These are phyloP conservation scores for Drosophila diplacantha DNA, from an alignment of 2,888 invertebrate genomes.

Conservation along the genomic window DNA sequence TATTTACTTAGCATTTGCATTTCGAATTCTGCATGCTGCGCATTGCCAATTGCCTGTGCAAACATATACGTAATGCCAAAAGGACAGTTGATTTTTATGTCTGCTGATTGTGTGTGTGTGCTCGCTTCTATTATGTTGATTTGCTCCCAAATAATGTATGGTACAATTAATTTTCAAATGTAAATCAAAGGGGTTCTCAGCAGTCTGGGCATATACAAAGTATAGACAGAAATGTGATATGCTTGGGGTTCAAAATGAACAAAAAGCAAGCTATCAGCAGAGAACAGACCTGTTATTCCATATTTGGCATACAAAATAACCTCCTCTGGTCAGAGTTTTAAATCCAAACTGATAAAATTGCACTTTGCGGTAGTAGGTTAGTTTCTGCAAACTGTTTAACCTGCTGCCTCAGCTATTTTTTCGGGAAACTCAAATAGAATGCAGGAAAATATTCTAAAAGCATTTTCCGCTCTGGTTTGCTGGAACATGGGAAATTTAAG, in stretches of 20 bases:
- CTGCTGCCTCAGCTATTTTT: slow-evolving; percentile 25
- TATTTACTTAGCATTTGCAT: slow-evolving; percentile 54
- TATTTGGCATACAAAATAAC: neutral
- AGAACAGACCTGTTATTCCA: slow-evolving; percentile 2
- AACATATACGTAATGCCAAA: slow-evolving; percentile 16
- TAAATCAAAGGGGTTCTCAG: slow-evolving; percentile 19
- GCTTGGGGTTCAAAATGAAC: slow-evolving; percentile 1
- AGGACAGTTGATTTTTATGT: slow-evolving; percentile 39
- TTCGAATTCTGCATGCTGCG: slow-evolving; percentile 47
- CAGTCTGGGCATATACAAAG: slow-evolving; percentile 1
- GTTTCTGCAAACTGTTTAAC: slow-evolving; percentile 7
- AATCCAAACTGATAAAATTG: slow-evolving; percentile 11
- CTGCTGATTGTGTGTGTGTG: slow-evolving; percentile 44
- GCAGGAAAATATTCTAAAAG: slow-evolving; percentile 22
- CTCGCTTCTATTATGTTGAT: slow-evolving; percentile 29
- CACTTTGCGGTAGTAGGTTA: neutral
- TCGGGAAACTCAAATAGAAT: slow-evolving; percentile 15
- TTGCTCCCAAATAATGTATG: slow-evolving; percentile 33
- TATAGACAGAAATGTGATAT: neutral
- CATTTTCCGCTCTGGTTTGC: slow-evolving; percentile 11
- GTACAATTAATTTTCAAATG: slow-evolving; percentile 33
- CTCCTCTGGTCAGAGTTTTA: slow-evolving; percentile 12
- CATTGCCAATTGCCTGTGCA: slow-evolving; percentile 50
- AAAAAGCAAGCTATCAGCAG: slow-evolving; percentile 14
- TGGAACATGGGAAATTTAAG: slow-evolving; percentile 4